Conservation (phyloP, 1,140 invertebrate genomes). For the Drosophila eugracilis region DNA sequence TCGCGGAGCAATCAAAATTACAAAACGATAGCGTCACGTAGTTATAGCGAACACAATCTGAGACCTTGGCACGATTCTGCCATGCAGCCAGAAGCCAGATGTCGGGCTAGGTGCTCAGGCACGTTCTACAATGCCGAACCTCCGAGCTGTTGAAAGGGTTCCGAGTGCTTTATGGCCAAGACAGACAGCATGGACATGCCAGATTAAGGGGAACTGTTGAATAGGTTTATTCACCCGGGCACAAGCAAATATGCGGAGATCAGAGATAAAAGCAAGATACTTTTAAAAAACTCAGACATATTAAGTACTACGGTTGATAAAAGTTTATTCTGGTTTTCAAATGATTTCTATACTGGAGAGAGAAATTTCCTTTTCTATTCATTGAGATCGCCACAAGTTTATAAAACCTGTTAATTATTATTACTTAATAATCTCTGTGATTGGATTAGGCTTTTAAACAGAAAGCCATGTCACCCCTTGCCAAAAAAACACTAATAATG, state of each 20-base stretch:
- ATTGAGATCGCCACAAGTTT: no score
- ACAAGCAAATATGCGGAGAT: conserved; percentile 2
- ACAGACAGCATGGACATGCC: conserved; percentile 4
- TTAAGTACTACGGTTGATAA: neutral
- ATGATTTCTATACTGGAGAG: no score
- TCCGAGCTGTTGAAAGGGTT: conserved; percentile 34
- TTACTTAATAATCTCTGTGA: conserved; percentile 1
- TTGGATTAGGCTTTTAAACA: conserved; percentile 26
- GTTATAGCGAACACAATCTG: conserved; percentile 72
- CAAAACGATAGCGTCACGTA: conserved; percentile 74
- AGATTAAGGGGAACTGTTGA: conserved; percentile 13
- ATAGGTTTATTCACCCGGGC: conserved; percentile 32
- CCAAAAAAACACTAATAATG: conserved; percentile 7
- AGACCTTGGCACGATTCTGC: conserved; percentile 80
- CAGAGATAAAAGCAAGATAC: neutral
- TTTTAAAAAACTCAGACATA: neutral
- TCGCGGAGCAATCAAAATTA: conserved; percentile 57
- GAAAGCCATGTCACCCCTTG: conserved; percentile 6
- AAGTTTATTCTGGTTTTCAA: neutral
- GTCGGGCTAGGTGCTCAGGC: conserved; percentile 45
- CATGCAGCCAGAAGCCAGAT: conserved; percentile 57
- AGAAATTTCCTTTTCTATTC: no score
- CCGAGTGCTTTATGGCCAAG: conserved; percentile 31
- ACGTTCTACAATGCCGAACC: conserved; percentile 41
- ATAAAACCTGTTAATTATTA: neutral